phyloP scores from a whole-genome alignment of 1,140 invertebrate genomes.

The Sarcophaga bullata region DNA sequence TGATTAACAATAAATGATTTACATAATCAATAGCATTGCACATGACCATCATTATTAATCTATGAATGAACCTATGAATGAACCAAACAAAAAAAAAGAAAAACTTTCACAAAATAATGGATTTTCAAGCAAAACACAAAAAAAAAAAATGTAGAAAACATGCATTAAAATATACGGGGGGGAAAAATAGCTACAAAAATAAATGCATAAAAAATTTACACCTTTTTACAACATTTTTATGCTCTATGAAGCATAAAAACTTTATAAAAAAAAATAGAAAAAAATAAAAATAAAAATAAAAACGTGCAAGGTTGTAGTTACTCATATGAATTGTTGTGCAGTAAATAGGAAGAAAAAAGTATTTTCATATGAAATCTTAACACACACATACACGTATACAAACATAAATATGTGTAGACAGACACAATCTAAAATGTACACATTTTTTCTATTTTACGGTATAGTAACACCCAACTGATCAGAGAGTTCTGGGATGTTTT shows the following conservation, averaged over 20 bases:
- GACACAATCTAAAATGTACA: too few relatives aligned
- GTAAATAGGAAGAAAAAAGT: not conserved
- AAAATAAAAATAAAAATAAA: too few relatives aligned
- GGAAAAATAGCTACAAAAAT: not conserved
- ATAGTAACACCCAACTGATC: too few relatives aligned
- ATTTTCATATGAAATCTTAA: not conserved
- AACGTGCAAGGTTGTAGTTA: slow-evolving; percentile 18
- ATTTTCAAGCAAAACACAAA: not conserved
- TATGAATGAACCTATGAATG: too few relatives aligned
- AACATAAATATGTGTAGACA: too few relatives aligned
- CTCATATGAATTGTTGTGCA: slow-evolving; percentile 9
- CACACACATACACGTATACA: not conserved
- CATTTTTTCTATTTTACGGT: too few relatives aligned
- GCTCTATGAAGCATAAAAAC: slow-evolving; percentile 10
- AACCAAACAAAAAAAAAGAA: too few relatives aligned
- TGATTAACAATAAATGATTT: too few relatives aligned
- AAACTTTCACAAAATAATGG: not conserved
- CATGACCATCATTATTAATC: too few relatives aligned
- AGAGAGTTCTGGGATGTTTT: too few relatives aligned
- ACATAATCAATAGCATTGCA: too few relatives aligned
- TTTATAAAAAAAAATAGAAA: slow-evolving; percentile 7
- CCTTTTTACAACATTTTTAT: slow-evolving; percentile 25
- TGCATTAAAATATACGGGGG: not conserved
- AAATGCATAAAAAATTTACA: slow-evolving; percentile 14
- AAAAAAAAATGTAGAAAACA: not conserved